These are phyloP conservation scores for Lonchura striata DNA, from an alignment of 2,113 vertebrate species.

Conservation along the genomic window DNA sequence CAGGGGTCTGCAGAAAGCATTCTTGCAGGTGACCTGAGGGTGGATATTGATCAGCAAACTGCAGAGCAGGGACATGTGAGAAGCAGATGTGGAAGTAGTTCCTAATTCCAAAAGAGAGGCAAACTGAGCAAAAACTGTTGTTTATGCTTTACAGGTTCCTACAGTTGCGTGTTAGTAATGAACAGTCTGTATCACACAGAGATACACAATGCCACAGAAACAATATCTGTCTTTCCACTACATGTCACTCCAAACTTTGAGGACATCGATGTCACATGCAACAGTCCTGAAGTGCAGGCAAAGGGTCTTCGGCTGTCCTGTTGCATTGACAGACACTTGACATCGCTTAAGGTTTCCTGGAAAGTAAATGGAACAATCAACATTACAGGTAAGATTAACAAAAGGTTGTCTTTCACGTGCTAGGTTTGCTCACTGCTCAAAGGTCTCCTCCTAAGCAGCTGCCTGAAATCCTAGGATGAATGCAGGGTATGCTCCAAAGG, in stretches of 20 bases:
- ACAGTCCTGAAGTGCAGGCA: slow-evolving; percentile 23
- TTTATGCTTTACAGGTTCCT: slow-evolving; percentile 62
- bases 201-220: background rate
- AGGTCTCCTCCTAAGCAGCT: background rate
- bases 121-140: background rate
- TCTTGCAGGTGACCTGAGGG: background rate
- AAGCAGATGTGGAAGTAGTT: background rate
- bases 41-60: background rate
- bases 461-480: background rate
- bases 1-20: background rate
- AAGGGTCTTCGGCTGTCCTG: slow-evolving; percentile 48
- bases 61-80: background rate
- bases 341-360: slow-evolving; percentile 52
- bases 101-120: background rate
- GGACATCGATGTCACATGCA: slow-evolving; percentile 7
- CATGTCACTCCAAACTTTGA: background rate
- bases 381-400: slow-evolving; percentile 63
- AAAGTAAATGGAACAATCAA: slow-evolving; percentile 43
- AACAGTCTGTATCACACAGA: background rate
- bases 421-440: background rate
- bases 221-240: slow-evolving; percentile 4
- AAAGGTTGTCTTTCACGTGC: background rate
- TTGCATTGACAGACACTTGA: slow-evolving; percentile 42
- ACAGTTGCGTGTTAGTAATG: slow-evolving; percentile 44
- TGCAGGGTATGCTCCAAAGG: background rate